phyloP scores from a whole-genome alignment of 1,140 invertebrate species.

The Leptinotarsa undecemlineata region DNA sequence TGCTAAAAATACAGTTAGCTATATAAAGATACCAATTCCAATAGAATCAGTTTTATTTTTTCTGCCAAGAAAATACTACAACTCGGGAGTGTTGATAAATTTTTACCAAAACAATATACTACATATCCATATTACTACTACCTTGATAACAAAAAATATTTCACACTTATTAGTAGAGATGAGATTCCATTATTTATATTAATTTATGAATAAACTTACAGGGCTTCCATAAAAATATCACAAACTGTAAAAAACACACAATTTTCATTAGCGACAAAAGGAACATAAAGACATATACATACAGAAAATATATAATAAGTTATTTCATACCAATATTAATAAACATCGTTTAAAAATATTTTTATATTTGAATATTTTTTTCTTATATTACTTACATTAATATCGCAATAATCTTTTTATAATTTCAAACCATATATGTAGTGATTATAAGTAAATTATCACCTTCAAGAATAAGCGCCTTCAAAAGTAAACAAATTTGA shows the following conservation, averaged over 20 bases:
- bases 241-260: conserved; percentile 23
- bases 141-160: conserved; percentile 19
- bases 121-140: conserved; percentile 10
- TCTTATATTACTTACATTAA: too few species aligned
- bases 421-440: too few species aligned
- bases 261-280: conserved; percentile 15
- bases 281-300: not conserved
- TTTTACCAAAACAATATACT: conserved; percentile 15
- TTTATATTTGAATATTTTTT: too few species aligned
- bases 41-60: conserved; percentile 26
- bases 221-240: conserved; percentile 29
- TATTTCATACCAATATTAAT: too few species aligned
- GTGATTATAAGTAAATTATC: too few species aligned
- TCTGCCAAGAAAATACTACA: conserved; percentile 18
- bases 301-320: too few species aligned
- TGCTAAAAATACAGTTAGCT: conserved; percentile 33
- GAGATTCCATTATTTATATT: conserved; percentile 29
- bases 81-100: not conserved
- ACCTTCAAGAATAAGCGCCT: too few species aligned
- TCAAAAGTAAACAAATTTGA: too few species aligned
- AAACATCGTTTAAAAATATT: too few species aligned
- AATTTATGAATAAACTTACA: conserved; percentile 29
- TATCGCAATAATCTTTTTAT: too few species aligned
- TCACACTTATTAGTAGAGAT: conserved; percentile 18
- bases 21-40: conserved; percentile 17